Percentiles rank a stretch among this genome's conserved stretches.
These are phyloP conservation scores for Zaprionus ornatus DNA, from an alignment of 1,140 invertebrate genomes.

Conservation along the genomic window DNA sequence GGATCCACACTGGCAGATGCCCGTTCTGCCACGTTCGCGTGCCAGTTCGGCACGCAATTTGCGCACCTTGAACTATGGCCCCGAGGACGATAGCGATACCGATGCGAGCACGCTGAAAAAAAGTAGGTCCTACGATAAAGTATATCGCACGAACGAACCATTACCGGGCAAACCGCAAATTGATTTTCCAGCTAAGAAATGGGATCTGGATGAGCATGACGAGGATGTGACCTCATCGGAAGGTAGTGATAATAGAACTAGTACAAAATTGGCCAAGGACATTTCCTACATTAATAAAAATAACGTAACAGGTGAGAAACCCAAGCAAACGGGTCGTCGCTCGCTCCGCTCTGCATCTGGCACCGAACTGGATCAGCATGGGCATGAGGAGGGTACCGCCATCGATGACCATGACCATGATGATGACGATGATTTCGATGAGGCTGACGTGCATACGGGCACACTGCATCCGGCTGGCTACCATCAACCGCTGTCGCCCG, in stretches of 20 bases:
- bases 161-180: conserved; percentile 89
- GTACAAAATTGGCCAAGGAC: conserved; percentile 86
- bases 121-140: conserved; percentile 89
- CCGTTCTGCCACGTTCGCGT: conserved; percentile 84
- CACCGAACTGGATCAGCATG: conserved; percentile 82
- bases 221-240: conserved; percentile 86
- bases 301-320: conserved; percentile 80
- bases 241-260: conserved; percentile 85
- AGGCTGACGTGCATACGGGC: conserved; percentile 61
- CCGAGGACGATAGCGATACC: conserved; percentile 78
- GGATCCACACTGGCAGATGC: conserved; percentile 83
- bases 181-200: conserved; percentile 91
- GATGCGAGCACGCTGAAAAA: conserved; percentile 85
- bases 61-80: conserved; percentile 67
- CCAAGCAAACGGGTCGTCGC: conserved; percentile 85
- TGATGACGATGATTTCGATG: conserved; percentile 68
- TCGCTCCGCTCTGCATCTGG: conserved; percentile 83
- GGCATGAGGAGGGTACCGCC: conserved; percentile 50
- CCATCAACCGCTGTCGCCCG: conserved; percentile 74
- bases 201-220: conserved; percentile 88
- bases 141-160: conserved; percentile 92
- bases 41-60: conserved; percentile 86
- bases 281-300: conserved; percentile 85
- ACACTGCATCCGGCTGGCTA: conserved; percentile 68
- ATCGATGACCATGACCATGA: conserved; percentile 69